Evolutionary conservation across 2,113 vertebrate genomes (phyloP).

Genomic region (Pandion haliaetus): DNA sequence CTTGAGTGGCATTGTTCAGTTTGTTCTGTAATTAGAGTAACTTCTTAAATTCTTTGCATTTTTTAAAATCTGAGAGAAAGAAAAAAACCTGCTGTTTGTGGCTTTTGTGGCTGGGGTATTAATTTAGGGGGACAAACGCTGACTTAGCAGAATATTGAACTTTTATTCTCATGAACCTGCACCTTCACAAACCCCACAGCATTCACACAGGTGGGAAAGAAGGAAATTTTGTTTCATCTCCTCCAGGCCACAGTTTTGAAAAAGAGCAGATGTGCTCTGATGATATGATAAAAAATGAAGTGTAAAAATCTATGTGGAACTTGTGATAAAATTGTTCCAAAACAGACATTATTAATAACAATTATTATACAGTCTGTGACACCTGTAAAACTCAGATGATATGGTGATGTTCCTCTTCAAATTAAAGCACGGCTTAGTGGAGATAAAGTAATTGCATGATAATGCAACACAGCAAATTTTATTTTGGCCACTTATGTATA

Average conservation of each 20-base stretch:
- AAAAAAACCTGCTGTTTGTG: neutral
- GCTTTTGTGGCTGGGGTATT: neutral
- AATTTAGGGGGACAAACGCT: neutral
- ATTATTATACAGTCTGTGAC: neutral
- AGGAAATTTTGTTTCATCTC: neutral
- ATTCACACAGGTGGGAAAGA: neutral
- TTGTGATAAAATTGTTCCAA: neutral
- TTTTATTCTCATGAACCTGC: neutral
- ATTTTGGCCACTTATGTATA: neutral
- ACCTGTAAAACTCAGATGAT: neutral
- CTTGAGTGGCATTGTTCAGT: neutral
- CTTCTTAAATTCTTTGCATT: neutral
- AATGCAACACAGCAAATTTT: neutral
- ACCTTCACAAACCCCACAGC: neutral
- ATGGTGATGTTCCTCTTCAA: neutral
- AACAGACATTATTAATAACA: neutral
- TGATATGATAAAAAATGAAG: neutral
- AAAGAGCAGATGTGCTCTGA: neutral
- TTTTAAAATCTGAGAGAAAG: neutral
- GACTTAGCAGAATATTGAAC: neutral
- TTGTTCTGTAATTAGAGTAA: neutral
- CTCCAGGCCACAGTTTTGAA: neutral
- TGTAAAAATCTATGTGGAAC: neutral
- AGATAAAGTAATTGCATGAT: neutral
- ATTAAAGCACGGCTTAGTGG: neutral